Evolutionary conservation across 1,140 invertebrate genomes (phyloP).

Genomic region (Bombus waltoni): DNA sequence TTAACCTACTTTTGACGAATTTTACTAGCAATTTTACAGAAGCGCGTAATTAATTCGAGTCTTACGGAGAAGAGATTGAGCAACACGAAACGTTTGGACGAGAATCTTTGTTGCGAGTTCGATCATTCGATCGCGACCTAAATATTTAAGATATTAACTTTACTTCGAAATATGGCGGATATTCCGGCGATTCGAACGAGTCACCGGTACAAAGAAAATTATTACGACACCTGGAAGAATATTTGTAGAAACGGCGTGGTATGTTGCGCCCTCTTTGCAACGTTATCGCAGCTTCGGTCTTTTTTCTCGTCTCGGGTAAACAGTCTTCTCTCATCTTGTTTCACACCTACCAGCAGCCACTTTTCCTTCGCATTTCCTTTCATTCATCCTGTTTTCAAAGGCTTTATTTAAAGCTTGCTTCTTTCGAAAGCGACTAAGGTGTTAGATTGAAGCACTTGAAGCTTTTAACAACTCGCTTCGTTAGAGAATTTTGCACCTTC

Average conservation of each 20-base stretch:
- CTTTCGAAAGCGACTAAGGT: neutral
- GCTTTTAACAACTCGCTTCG: neutral
- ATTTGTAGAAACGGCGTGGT: slow-evolving; percentile 14
- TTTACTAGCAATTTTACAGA: no score
- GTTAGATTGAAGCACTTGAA: neutral
- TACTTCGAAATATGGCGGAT: neutral
- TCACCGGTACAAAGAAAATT: neutral
- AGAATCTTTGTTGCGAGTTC: neutral
- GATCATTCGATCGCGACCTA: neutral
- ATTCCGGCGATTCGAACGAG: neutral
- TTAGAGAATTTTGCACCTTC: neutral
- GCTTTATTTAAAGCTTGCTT: neutral
- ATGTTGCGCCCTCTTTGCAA: neutral
- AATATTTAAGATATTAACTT: neutral
- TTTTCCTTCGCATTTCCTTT: slow-evolving; percentile 37
- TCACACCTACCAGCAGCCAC: slow-evolving; percentile 28
- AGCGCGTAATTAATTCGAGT: neutral
- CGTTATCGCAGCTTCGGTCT: neutral
- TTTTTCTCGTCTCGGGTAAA: slow-evolving; percentile 36
- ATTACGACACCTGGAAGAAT: neutral
- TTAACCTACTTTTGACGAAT: slow-evolving; percentile 1
- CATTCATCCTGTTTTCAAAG: neutral
- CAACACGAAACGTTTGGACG: no score
- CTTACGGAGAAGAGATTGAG: neutral
- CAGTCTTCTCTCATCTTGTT: slow-evolving; percentile 20